Evolutionary conservation across 2,113 vertebrate species (phyloP).

Genomic region (Axis porcinus): DNA sequence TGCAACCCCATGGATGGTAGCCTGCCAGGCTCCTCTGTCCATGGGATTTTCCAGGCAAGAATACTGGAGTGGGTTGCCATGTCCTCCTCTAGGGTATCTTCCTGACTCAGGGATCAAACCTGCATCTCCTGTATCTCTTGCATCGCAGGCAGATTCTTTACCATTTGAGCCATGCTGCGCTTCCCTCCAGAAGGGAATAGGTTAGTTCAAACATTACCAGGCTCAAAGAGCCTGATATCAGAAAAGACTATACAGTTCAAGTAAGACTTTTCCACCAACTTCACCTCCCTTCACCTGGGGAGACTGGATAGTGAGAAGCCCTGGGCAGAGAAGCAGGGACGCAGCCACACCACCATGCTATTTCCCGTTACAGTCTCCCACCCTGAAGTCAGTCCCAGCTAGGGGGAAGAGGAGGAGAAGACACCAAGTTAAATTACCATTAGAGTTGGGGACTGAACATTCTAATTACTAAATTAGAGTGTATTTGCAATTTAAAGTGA

Average conservation of each 20-base stretch:
- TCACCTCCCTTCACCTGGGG: not conserved
- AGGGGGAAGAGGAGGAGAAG: not conserved
- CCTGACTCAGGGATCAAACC: not conserved
- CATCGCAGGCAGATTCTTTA: not conserved
- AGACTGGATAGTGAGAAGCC: not conserved
- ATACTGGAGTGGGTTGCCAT: not conserved
- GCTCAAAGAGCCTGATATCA: not conserved
- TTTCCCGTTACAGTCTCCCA: not conserved
- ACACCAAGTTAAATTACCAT: not conserved
- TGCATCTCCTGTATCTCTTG: not conserved
- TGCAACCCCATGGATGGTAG: not conserved
- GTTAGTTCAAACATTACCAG: not conserved
- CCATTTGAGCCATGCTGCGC: not conserved
- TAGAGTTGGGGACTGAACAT: not conserved
- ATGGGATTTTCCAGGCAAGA: not conserved
- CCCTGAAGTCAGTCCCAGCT: not conserved
- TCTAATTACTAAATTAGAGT: slow-evolving; percentile 12
- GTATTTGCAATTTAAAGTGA: not conserved
- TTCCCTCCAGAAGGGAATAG: not conserved
- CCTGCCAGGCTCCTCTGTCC: not conserved
- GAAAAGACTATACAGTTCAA: not conserved
- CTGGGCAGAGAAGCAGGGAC: not conserved
- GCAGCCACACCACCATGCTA: not conserved
- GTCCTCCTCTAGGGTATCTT: not conserved
- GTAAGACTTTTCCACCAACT: not conserved